Percentiles rank a stretch among this genome's conserved stretches.
These are phyloP conservation scores for Muscicapa adusta DNA, from an alignment of 2,113 vertebrate species.

Conservation along the genomic window DNA sequence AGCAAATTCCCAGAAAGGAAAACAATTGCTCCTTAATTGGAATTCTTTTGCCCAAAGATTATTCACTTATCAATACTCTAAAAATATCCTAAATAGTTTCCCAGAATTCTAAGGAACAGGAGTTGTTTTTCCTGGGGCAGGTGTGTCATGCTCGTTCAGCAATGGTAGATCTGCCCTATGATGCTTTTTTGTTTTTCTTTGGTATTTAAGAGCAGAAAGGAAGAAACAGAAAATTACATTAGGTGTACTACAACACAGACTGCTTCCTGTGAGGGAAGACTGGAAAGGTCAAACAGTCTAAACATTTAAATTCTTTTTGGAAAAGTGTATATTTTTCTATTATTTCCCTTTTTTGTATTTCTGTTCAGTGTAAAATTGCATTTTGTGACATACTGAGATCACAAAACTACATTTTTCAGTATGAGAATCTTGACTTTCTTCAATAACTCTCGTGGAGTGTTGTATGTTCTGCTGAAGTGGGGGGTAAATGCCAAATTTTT, in stretches of 20 bases:
- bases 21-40: constrained; percentile 29
- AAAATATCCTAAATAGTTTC: background rate
- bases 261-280: background rate
- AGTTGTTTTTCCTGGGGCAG: background rate
- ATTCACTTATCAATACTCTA: constrained; percentile 37
- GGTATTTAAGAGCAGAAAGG: background rate
- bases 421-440: background rate
- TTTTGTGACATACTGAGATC: background rate
- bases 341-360: background rate
- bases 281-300: background rate
- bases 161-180: background rate
- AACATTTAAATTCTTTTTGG: background rate
- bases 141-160: background rate
- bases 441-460: rapidly evolving
- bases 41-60: constrained; percentile 46
- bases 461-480: background rate
- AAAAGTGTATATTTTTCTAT: background rate
- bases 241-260: background rate
- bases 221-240: background rate
- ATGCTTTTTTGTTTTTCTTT: background rate
- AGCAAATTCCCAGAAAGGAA: constrained; percentile 66
- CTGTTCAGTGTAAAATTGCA: background rate
- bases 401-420: background rate
- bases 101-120: background rate
- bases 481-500: background rate